Base-by-base conservation (phyloP, 2,888 invertebrate genomes). In the Andricus curvator region DNA sequence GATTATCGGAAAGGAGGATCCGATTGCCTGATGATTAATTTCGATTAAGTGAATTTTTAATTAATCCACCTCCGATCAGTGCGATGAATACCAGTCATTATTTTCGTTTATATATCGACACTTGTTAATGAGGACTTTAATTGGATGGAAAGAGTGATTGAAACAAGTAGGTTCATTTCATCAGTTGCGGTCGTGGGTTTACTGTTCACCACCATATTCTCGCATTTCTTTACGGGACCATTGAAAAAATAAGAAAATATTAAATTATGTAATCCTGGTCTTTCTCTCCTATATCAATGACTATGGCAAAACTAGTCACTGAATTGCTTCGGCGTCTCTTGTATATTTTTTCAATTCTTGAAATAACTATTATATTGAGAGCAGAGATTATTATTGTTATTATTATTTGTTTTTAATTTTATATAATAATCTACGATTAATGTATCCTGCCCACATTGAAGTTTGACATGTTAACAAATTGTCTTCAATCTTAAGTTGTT, bases 81-180 rank as follows among this genome's bases (percentile, higher is more conserved):
- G 41, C 17, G n/a, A 68, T 41, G 37, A 37, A 13, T 25, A 70
- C 29, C 15, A 17, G 51, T 29, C 25, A 25, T 70, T 70, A 70
- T 67, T 68, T 15, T 48, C 48, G 15, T 48, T 68, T 22, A 68
- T 25, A 8, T 25, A 68, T 17, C 44, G 68, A 68, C 62, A n/a
- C 48, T 22, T 33, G 29, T 56, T 74, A 74, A 56, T 56, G n/a
- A 56, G 29, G n/a, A 20, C 74, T 33, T 74, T 56, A 56, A 33
- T 25, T 51, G 29, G 4, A 15, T 29, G 20, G 33, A 33, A 74
- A 74, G 41, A 44, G 22, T 68, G 41, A 44, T 68, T 68, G 25
- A 48, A 68, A n/a, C 66, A 67, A 37, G 66, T n/a, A 65, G 41
- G n/a, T 66, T n/a, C 37, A 67, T 33, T 67, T 67, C n/a, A 41